These are phyloP conservation scores for Tigriopus californicus DNA, from an alignment of 2,888 invertebrate genomes.

Conservation along the genomic window DNA sequence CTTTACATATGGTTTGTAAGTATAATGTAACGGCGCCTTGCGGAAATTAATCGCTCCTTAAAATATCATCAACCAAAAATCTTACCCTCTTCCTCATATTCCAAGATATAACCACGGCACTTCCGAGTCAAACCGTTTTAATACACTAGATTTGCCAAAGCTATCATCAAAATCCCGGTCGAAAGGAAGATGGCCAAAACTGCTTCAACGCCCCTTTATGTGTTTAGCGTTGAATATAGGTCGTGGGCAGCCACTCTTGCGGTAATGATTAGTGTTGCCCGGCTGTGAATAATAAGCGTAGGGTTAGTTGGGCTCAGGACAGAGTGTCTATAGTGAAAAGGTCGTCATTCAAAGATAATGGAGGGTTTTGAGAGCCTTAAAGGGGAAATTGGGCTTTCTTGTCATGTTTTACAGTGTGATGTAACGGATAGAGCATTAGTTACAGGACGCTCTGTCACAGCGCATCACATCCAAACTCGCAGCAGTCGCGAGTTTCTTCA, in stretches of 20 bases:
- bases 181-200: constrained; percentile 4
- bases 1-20: too few species aligned
- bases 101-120: neutral
- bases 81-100: neutral
- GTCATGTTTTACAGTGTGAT: too few species aligned
- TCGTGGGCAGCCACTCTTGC: constrained; percentile 2
- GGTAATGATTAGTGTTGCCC: neutral
- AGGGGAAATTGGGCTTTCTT: too few species aligned
- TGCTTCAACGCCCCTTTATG: constrained; percentile 4
- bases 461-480: too few species aligned
- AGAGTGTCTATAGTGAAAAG: too few species aligned
- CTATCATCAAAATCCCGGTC: constrained; percentile 9
- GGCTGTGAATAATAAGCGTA: too few species aligned
- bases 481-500: too few species aligned
- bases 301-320: too few species aligned
- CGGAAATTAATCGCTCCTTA: neutral
- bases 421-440: too few species aligned
- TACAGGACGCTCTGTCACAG: too few species aligned
- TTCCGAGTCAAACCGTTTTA: constrained; percentile 10
- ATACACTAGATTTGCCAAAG: constrained; percentile 16
- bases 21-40: neutral
- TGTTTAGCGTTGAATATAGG: constrained; percentile 11
- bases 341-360: too few species aligned
- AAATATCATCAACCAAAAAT: neutral
- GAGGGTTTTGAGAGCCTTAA: too few species aligned